Evolutionary conservation across 1,140 invertebrate species (phyloP).

Genomic region (Drosophila neocordata): DNA sequence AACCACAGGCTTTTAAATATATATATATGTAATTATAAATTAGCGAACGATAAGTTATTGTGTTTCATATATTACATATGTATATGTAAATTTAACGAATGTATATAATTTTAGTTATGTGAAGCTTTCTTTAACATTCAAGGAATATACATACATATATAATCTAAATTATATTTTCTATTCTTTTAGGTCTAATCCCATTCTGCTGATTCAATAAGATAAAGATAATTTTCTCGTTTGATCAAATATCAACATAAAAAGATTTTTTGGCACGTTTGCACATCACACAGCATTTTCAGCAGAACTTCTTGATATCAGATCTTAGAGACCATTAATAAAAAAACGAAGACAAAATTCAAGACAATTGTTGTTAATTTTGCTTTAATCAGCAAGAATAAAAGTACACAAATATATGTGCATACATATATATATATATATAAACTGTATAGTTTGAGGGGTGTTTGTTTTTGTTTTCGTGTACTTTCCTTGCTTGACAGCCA

Average conservation of each 20-base stretch:
- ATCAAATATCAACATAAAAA: slow-evolving; percentile 1
- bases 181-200: too few relatives aligned
- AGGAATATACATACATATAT: too few relatives aligned
- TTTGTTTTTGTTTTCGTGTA: slow-evolving; percentile 47
- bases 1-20: too few relatives aligned
- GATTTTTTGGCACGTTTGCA: slow-evolving; percentile 29
- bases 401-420: neutral
- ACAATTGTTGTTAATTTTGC: slow-evolving; percentile 45
- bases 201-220: neutral
- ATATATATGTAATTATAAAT: too few relatives aligned
- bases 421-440: slow-evolving; percentile 31
- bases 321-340: slow-evolving; percentile 32
- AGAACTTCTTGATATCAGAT: slow-evolving; percentile 36
- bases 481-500: slow-evolving; percentile 26
- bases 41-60: too few relatives aligned
- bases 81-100: too few relatives aligned
- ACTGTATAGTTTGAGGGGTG: slow-evolving; percentile 32
- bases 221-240: neutral
- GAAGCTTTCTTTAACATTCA: too few relatives aligned
- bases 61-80: too few relatives aligned
- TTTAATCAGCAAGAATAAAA: slow-evolving; percentile 51
- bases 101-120: too few relatives aligned
- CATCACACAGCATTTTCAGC: slow-evolving; percentile 24
- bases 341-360: slow-evolving; percentile 24
- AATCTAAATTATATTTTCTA: too few relatives aligned